Base-by-base conservation (phyloP, 2,113 vertebrate genomes). In the Zosterops borbonicus region DNA sequence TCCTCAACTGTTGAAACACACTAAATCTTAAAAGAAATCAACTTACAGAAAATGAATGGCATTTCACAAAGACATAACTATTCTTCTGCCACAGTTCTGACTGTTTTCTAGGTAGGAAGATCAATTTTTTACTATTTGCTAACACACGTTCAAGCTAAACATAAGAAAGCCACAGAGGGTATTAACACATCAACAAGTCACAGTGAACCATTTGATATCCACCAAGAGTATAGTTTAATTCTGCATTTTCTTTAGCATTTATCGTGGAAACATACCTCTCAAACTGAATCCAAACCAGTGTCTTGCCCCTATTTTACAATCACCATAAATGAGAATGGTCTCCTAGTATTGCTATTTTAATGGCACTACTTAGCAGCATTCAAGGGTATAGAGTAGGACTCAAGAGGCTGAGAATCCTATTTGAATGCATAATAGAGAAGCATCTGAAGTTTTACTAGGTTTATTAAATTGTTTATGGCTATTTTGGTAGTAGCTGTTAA, bases 381-480 rank as follows among this genome's bases (percentile, higher is more conserved):
- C 85, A 81, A 87, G 91, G 87, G 64, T 93, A 62, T 53, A 93
- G 60, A 96, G 94, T 82, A 87, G 92, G 83, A 90, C 90, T 95
- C 90, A 9, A 46, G 94, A 93, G 93, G 95, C 75, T 81, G 56
- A 86, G 83, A 89, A 87, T 91, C 56, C 52, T 84, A 94, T 97
- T 75, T 89, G 92, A 96, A 94, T 93, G 92, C 65, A 90, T 89
- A 95, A 88, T 93, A 96, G 95, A 96, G 90, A 96, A 90, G 64
- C 73, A 93, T 83, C 92, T 78, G 76, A 97, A 94, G 71, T 94
- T 97, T 95, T 89, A 95, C 70, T 76, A n/a, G 78, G 81, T 95
- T 95, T 96, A 95, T 96, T 90, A 94, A 89, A 95, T 93, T 90
- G 94, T 96, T 97, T 96, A 96, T 84, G 64, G 76, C 52, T 89